These are phyloP conservation scores for Dasypus novemcinctus DNA, from an alignment of 2,113 vertebrate species.

Conservation along the genomic window DNA sequence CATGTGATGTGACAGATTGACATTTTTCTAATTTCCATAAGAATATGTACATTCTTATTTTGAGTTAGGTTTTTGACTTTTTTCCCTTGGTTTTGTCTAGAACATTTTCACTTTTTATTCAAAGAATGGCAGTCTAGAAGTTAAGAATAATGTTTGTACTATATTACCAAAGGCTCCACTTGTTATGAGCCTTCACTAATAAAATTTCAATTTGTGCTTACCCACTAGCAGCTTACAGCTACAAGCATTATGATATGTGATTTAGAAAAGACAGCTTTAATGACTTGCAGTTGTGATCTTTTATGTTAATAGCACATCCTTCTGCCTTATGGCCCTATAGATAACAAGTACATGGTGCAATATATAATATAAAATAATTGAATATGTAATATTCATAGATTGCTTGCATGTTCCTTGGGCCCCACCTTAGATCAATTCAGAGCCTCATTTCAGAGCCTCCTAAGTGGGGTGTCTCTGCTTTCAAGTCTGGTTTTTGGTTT, in stretches of 20 bases:
- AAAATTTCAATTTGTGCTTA: constrained; percentile 9
- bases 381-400: not conserved
- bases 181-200: not conserved
- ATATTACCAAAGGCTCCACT: not conserved
- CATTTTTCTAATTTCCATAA: not conserved
- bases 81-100: not conserved
- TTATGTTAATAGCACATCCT: constrained; percentile 48
- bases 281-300: constrained; percentile 30
- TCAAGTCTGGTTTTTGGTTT: not conserved
- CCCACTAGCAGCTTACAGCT: not conserved
- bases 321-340: constrained; percentile 36
- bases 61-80: not conserved
- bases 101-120: constrained; percentile 17
- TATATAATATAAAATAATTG: not conserved
- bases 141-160: not conserved
- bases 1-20: not conserved
- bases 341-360: not conserved
- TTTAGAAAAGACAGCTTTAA: constrained; percentile 43
- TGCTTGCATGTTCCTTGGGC: not conserved
- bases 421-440: not conserved
- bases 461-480: not conserved
- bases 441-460: not conserved
- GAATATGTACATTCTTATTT: not conserved
- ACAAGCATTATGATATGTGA: not conserved
- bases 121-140: not conserved